These are phyloP conservation scores for Melinaea menophilus DNA, from an alignment of 2,888 invertebrate species.

Conservation along the genomic window DNA sequence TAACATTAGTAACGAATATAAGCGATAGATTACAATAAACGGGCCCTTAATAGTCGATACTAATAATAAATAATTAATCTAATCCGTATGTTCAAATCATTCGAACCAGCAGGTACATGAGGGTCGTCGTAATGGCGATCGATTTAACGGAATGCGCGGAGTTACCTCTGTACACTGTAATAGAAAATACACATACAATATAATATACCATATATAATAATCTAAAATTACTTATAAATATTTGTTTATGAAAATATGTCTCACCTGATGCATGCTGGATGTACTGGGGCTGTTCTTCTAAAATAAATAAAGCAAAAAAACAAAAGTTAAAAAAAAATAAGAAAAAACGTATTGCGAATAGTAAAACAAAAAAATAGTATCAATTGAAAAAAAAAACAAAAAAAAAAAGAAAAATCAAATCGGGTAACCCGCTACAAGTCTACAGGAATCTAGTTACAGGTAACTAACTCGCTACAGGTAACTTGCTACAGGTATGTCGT, in stretches of 20 bases:
- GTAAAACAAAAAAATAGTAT: neutral
- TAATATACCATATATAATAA: neutral
- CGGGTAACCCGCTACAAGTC: no score
- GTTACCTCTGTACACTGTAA: conserved; percentile 53
- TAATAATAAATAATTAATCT: conserved; percentile 65
- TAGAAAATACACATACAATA: conserved; percentile 24
- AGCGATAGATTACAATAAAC: conserved; percentile 13
- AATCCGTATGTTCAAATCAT: conserved; percentile 52
- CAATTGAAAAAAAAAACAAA: conserved; percentile 10
- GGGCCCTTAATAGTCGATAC: conserved; percentile 34
- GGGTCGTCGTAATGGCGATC: conserved; percentile 44
- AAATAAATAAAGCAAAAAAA: conserved; percentile 48
- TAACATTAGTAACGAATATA: neutral
- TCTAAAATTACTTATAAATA: neutral
- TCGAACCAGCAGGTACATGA: conserved; percentile 68
- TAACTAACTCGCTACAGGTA: no score
- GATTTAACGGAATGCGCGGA: conserved; percentile 46
- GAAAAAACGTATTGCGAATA: conserved; percentile 14
- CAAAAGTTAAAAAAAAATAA: conserved; percentile 46
- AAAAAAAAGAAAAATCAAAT: neutral
- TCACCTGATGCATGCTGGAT: conserved; percentile 67
- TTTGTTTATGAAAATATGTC: conserved; percentile 25
- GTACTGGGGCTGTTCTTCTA: conserved; percentile 53
- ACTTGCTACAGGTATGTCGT: no score
- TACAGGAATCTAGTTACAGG: no score